Evolutionary conservation across 2,888 invertebrate genomes (phyloP), one percentile per base, ranked within the genome.

Genomic region (Calephelis perditalis): DNA sequence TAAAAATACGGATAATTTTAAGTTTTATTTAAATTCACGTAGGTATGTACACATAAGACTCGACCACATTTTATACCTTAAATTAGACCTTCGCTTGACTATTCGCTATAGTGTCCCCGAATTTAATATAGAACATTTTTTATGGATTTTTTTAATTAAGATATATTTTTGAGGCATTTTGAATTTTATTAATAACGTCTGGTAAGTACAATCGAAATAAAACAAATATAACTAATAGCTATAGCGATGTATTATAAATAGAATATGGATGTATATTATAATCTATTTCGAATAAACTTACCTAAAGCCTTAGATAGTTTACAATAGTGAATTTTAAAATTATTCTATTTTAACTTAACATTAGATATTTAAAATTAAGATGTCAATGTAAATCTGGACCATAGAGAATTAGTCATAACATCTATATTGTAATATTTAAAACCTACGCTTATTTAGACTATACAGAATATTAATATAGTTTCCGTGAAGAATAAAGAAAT

Each of bases 11-110:
- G 75, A 78, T 81, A 75, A 79, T 74, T 76, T 71, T 83, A 86
- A 85, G 84, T 84, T 85, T 86, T 86, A 84, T 86, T 86, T 86
- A 78, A 82, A 83, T 81, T 81, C 69, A 71, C 73, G 67, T 63
- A 54, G 26, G 26, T 26, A 26, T 7, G 35, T 54, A 54, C 11
- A n/a, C 36, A 54, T 54, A 54, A 54, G 54, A 54, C 54, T 54
- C 10, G 52, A 52, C 26, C 52, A 52, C 52, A 52, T 35, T 11
- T 52, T 52, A 10, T 40, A 35, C 35, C 52, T 52, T 52, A 52
- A 52, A 35, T 52, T 52, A 52, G 52, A 52, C 11, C 35, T 52
- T 52, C 52, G 37, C n/a, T 58, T 40, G 11, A 47, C 10, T 40
- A 57, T 47, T 47, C 47, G 47, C 47, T 47, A 37, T 47, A 47